A percentile compares a stretch with the other conserved stretches of the same genome.
These are phyloP conservation scores for Cyprinodon diabolis DNA, from an alignment of 2,797 vertebrate genomes.

Conservation along the genomic window DNA sequence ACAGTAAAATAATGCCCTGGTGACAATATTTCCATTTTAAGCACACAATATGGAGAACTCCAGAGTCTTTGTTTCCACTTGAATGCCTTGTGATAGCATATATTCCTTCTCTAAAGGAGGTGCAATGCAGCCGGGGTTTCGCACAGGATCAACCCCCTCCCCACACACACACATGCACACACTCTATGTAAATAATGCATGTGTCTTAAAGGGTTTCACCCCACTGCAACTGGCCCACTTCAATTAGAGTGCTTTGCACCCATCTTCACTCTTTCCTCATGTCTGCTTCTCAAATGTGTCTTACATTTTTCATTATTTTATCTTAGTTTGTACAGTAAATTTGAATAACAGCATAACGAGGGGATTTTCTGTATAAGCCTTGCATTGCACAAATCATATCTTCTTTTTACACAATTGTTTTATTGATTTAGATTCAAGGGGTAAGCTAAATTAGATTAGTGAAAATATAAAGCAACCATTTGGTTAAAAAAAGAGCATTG, in stretches of 20 bases:
- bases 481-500: too few relatives aligned
- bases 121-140: slow-evolving; percentile 66
- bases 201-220: slow-evolving; percentile 80
- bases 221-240: slow-evolving; percentile 77
- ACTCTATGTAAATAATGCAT: slow-evolving; percentile 82
- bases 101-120: slow-evolving; percentile 68
- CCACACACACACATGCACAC: slow-evolving; percentile 22
- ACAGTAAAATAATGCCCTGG: slow-evolving; percentile 27
- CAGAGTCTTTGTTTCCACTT: slow-evolving; percentile 66
- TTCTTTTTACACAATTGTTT: neutral
- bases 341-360: neutral
- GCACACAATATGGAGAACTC: slow-evolving; percentile 50
- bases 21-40: slow-evolving; percentile 49
- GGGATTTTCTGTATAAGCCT: neutral
- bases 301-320: slow-evolving; percentile 1
- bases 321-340: slow-evolving; percentile 10
- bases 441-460: too few relatives aligned
- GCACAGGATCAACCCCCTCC: slow-evolving; percentile 36
- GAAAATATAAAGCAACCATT: too few relatives aligned
- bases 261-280: slow-evolving; percentile 36
- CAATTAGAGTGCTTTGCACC: slow-evolving; percentile 76
- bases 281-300: neutral
- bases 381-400: neutral
- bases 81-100: slow-evolving; percentile 65
- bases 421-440: neutral